Evolutionary conservation across 1,140 invertebrate genomes (phyloP), one percentile per base, ranked within the genome.

Genomic region (Drosophila sucinea): DNA sequence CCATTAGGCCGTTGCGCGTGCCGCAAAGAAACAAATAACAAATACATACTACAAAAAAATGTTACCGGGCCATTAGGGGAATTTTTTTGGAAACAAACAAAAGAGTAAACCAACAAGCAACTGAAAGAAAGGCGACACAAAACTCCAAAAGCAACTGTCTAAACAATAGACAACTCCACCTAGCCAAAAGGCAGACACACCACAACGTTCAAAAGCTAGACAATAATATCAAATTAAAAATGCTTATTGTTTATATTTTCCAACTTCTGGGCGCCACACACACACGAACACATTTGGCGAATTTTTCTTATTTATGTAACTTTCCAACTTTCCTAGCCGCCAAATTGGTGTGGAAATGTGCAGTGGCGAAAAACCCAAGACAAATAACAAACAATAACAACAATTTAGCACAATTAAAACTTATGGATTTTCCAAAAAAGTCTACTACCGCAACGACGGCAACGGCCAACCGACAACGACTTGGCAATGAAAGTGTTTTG

Each of bases 401-500:
- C 60, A 80, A 87, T 79, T 89, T 83, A 82, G 79, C 79, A 87
- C 82, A 74, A 79, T 79, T 83, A 79, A 77, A 73, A 60, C 68
- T 57, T 62, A 47, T 68, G 82, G 82, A 89, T 89, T 86, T 86
- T 89, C 82, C 82, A 79, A 66, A 44, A 51, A 51, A 17, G 17
- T 17, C 44, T 51, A 51, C 40, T 17, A 41, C 40, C 40, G 40
- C 40, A 41, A 41, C 23, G 51, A 69, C 44, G 57, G 70, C 66
- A 33, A 58, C 32, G 33, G 29, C 63, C 63, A 32, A 65, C 51
- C 67, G 63, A 29, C 73, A 44, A 64, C 73, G 73, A 76, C 63
- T 80, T 81, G 80, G 81, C 81, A 83, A 83, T 83, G 80, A 85
- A 85, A 85, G 78, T 72, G 68, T 85, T 85, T 66, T 38, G 30